phyloP scores from a whole-genome alignment of 2,113 vertebrate genomes.

The Ranitomeya imitator region DNA sequence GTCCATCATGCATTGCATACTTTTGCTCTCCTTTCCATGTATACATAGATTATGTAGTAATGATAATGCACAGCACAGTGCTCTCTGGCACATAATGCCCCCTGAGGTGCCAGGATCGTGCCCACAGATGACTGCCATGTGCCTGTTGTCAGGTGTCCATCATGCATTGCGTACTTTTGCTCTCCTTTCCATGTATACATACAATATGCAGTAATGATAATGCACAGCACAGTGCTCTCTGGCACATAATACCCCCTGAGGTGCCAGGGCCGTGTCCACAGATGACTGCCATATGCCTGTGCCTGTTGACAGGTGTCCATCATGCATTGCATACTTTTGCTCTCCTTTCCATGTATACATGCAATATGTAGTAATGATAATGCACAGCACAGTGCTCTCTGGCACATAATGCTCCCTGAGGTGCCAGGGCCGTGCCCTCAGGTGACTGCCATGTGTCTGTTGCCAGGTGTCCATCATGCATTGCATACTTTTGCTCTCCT shows the following conservation, averaged over 20 bases:
- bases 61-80: background rate
- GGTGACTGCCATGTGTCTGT: background rate
- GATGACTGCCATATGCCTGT: background rate
- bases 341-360: background rate
- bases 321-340: background rate
- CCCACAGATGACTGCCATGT: background rate
- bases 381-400: background rate
- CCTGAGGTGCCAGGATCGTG: background rate
- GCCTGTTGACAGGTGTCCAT: background rate
- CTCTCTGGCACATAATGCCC: background rate
- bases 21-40: background rate
- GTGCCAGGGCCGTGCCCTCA: background rate
- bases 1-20: background rate
- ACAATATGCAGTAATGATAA: background rate
- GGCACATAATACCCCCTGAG: background rate
- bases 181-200: background rate
- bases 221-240: background rate
- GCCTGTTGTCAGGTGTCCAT: background rate
- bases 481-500: background rate
- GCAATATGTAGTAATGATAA: background rate
- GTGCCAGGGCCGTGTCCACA: background rate
- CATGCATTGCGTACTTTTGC: background rate
- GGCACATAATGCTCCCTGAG: background rate
- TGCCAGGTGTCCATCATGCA: background rate
- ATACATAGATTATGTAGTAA: background rate